Conservation (phyloP, 2,113 vertebrate genomes). For the Pseudopipra pipra region DNA sequence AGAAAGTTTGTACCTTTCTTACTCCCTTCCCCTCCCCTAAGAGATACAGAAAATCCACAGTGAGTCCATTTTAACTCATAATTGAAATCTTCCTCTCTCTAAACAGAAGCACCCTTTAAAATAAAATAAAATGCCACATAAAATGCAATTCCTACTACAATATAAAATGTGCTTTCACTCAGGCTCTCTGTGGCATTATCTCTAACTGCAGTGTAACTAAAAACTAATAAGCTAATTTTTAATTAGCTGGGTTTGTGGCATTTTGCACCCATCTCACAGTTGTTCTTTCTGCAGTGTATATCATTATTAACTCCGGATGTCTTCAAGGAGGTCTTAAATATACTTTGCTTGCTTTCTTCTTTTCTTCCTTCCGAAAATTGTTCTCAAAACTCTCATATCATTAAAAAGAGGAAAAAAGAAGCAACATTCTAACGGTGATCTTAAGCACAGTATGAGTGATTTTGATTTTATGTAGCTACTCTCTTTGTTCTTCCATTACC, state of each 20-base stretch:
- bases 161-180: constrained; percentile 26
- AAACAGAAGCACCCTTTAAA: constrained; percentile 45
- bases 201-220: constrained; percentile 60
- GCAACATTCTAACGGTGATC: constrained; percentile 22
- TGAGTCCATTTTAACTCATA: background rate
- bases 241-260: constrained; percentile 70
- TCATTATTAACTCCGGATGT: constrained; percentile 64
- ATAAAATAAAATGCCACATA: constrained; percentile 53
- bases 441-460: constrained; percentile 53
- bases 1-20: background rate
- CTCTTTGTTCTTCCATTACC: constrained; percentile 54
- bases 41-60: background rate
- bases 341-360: background rate
- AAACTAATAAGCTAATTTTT: constrained; percentile 73
- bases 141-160: constrained; percentile 26
- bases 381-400: constrained; percentile 31
- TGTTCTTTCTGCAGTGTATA: constrained; percentile 53
- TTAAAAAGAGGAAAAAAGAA: background rate
- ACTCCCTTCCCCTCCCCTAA: too few relatives aligned
- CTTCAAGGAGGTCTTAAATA: constrained; percentile 65
- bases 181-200: constrained; percentile 40
- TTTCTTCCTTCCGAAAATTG: background rate
- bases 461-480: constrained; percentile 47
- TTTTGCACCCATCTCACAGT: constrained; percentile 50
- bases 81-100: background rate